Conservation (phyloP, 30 jellyfish, hydroid and myxozoan species). For the Hydractinia echinata region DNA sequence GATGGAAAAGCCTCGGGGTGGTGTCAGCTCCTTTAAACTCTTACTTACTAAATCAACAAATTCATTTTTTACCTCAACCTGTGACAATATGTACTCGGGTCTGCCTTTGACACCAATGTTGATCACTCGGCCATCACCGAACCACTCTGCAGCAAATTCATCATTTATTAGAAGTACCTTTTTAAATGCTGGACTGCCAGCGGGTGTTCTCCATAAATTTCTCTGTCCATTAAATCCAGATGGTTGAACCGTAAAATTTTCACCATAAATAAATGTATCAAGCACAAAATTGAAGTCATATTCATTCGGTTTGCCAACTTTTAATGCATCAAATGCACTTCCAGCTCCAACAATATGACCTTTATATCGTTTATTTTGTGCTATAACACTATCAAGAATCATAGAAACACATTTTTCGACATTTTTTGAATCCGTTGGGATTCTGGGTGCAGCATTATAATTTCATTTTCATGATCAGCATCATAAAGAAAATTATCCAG, state of each 20-base stretch:
- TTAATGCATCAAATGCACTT: background rate
- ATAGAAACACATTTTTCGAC: background rate
- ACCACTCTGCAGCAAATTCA: background rate
- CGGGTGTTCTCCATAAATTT: background rate
- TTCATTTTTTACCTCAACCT: background rate
- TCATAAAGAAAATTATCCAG: background rate
- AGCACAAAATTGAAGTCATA: background rate
- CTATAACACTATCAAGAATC: background rate
- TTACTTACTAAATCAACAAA: background rate
- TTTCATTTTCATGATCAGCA: background rate
- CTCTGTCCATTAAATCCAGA: background rate
- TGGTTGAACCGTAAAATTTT: background rate
- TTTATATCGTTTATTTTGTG: background rate
- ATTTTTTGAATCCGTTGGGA: background rate
- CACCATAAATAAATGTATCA: background rate
- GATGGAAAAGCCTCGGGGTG: background rate
- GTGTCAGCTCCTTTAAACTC: background rate
- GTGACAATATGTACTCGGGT: background rate
- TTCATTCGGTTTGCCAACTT: background rate
- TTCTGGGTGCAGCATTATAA: background rate
- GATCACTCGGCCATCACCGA: background rate
- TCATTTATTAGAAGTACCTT: background rate
- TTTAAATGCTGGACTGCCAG: background rate
- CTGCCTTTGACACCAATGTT: background rate
- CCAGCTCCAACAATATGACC: conserved; percentile 1